Evolutionary conservation across 1,140 invertebrate species (phyloP), one percentile per base, ranked within the genome.

Genomic region (Ceratitis capitata): DNA sequence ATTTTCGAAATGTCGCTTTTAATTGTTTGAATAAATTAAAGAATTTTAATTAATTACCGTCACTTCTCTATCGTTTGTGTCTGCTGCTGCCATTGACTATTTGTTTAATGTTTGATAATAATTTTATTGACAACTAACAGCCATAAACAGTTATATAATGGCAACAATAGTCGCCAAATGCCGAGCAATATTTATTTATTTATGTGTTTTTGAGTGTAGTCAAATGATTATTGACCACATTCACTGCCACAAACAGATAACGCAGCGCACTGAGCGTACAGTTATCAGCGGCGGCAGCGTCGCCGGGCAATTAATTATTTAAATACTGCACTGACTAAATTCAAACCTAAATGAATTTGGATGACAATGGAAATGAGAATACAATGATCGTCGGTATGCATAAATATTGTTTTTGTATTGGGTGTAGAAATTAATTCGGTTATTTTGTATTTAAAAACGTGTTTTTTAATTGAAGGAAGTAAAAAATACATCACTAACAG

Each of bases 81-180:
- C n/a, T n/a, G n/a, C n/a, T n/a, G 69, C 35, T 10, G 42, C 69
- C 69, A 78, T 45, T 78, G 69, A 26, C 42, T 78, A 47, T 78
- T 78, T 12, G 42, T 35, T 45, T 78, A 78, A 23, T 47, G 32
- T 78, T 78, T 78, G 69, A 78, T 39, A 78, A 78, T 78, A 78
- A 78, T 78, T 78, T 78, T 78, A 78, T 78, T 78, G 39, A 78
- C 69, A 78, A 78, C 69, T 78, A 78, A 78, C 69, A 23, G 69
- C 69, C 69, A 78, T 78, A 78, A 78, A 78, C 69, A 78, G 69
- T 47, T 78, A 78, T 78, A 64, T 23, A 78, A 78, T 78, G 12
- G 39, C 69, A 74, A 74, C 69, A 42, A 74, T 74, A 42, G 69
- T 7, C 9, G 7, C 69, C 10, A 32, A 74, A 19, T n/a, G n/a